phyloP scores from a whole-genome alignment of 1,140 invertebrate genomes.

The Charaxes varanes region DNA sequence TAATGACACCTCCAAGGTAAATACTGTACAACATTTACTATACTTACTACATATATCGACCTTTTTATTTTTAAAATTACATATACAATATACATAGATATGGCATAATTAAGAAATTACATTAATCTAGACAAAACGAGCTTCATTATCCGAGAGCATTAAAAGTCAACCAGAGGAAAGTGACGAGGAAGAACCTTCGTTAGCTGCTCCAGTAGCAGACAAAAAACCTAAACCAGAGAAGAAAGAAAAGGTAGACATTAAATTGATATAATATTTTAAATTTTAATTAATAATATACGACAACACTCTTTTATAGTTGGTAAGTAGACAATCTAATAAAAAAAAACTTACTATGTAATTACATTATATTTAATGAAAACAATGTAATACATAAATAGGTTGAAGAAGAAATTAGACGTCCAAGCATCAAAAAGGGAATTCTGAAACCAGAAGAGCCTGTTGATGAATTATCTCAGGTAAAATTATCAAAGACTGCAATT shows the following conservation, averaged over 20 bases:
- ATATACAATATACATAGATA: conserved; percentile 2
- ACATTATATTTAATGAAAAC: too few species aligned
- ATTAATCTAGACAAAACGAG: conserved; percentile 50
- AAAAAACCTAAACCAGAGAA: conserved; percentile 57
- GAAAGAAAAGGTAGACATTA: conserved; percentile 65
- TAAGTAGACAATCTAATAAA: too few species aligned
- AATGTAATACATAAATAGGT: conserved; percentile 42
- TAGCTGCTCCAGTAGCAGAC: conserved; percentile 45
- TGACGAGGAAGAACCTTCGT: conserved; percentile 56
- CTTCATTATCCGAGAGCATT: conserved; percentile 54
- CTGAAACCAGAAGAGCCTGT: conserved; percentile 74
- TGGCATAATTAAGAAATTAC: conserved; percentile 7
- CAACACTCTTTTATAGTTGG: too few species aligned
- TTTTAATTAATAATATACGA: too few species aligned
- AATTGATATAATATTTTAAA: too few species aligned
- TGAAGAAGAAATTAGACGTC: conserved; percentile 63
- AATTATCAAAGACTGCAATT: conserved; percentile 64
- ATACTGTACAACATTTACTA: conserved; percentile 29
- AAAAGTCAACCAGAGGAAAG: conserved; percentile 57
- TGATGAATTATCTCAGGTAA: conserved; percentile 67
- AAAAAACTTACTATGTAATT: too few species aligned
- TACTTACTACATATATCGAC: conserved; percentile 18
- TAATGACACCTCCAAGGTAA: conserved; percentile 62
- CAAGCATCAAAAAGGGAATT: conserved; percentile 69
- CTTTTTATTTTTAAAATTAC: not conserved